These are phyloP conservation scores for Chymomyza procnemis DNA, from an alignment of 2,888 invertebrate genomes.

Conservation along the genomic window DNA sequence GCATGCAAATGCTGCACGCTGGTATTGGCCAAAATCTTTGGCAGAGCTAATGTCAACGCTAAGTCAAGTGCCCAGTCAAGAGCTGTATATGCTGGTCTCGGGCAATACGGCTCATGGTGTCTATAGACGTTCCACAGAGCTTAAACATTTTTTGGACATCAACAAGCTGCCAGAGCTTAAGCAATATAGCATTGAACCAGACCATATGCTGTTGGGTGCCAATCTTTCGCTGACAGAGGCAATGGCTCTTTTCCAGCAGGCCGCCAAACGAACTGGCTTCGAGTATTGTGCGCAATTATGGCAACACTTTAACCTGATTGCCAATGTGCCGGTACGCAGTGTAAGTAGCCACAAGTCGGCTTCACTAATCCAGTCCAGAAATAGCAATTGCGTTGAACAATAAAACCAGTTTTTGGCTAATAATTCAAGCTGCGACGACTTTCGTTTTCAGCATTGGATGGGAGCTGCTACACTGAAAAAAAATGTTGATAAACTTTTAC, in stretches of 20 bases:
- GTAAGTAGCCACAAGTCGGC: constrained; percentile 77
- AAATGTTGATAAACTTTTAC: constrained; percentile 8
- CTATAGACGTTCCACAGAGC: constrained; percentile 71
- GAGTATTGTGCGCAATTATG: constrained; percentile 79
- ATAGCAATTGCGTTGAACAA: neutral
- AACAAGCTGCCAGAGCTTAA: constrained; percentile 81
- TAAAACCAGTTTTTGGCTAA: neutral
- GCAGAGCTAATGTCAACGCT: constrained; percentile 74
- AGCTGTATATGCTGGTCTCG: constrained; percentile 83
- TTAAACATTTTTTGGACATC: constrained; percentile 83
- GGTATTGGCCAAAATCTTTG: constrained; percentile 69
- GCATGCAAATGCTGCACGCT: constrained; percentile 58
- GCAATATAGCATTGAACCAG: constrained; percentile 71
- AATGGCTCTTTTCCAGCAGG: constrained; percentile 79
- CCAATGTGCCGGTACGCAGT: constrained; percentile 84
- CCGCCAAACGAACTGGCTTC: constrained; percentile 79
- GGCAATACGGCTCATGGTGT: constrained; percentile 89
- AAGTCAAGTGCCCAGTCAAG: constrained; percentile 61
- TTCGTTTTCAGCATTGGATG: constrained; percentile 9
- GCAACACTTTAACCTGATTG: constrained; percentile 83
- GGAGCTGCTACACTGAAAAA: neutral
- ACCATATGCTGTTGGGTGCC: constrained; percentile 58
- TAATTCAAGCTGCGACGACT: neutral
- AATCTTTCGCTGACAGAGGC: constrained; percentile 80
- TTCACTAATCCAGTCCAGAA: neutral